phyloP scores from a whole-genome alignment of 2,888 invertebrate genomes.

The Agonopterix heracliana region DNA sequence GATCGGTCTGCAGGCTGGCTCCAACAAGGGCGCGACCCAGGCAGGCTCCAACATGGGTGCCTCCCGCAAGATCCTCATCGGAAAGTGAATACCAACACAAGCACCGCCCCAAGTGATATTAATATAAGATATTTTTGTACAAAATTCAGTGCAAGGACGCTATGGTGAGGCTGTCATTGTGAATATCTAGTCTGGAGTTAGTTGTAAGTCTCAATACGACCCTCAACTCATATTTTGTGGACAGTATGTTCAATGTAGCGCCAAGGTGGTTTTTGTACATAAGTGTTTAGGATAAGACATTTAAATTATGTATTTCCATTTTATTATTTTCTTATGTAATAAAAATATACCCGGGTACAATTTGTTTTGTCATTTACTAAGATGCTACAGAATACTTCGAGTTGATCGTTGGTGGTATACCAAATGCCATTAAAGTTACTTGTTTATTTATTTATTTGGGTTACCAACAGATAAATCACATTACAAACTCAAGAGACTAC shows the following conservation, averaged over 20 bases:
- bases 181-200: constrained; percentile 50
- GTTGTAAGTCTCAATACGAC: constrained; percentile 21
- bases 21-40: constrained; percentile 97
- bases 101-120: constrained; percentile 62
- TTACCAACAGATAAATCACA: too few relatives aligned
- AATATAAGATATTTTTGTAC: constrained; percentile 65
- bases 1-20: constrained; percentile 96
- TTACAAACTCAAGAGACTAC: too few relatives aligned
- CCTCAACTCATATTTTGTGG: not conserved
- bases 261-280: constrained; percentile 58
- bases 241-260: constrained; percentile 48
- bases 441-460: too few relatives aligned
- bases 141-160: constrained; percentile 61
- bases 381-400: not conserved
- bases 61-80: constrained; percentile 91
- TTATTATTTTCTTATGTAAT: constrained; percentile 63
- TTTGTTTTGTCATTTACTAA: not conserved
- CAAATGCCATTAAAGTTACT: too few relatives aligned
- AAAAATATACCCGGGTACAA: constrained; percentile 25
- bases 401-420: too few relatives aligned
- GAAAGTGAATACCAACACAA: constrained; percentile 80
- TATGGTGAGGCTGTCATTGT: constrained; percentile 53
- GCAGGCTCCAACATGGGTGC: constrained; percentile 94
- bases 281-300: constrained; percentile 59
- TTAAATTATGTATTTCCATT: constrained; percentile 65